Evolutionary conservation across 2,113 vertebrate species (phyloP).

Genomic region (Perognathus longimembris): DNA sequence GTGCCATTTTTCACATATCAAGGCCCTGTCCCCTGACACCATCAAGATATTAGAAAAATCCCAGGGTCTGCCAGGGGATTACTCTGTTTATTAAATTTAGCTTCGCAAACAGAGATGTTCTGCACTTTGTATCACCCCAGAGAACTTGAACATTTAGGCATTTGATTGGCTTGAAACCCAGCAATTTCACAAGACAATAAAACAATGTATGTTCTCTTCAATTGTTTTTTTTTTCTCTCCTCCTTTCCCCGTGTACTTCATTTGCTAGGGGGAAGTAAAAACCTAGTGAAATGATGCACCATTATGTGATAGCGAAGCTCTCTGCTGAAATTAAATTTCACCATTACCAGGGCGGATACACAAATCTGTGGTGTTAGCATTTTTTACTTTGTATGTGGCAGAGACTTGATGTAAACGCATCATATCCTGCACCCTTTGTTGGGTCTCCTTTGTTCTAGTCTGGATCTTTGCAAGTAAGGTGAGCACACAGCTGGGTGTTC

Average conservation of each 20-base stretch:
- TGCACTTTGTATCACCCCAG: slow-evolving; percentile 81
- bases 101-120: slow-evolving; percentile 79
- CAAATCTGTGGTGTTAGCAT: slow-evolving; percentile 61
- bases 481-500: not conserved
- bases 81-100: slow-evolving; percentile 84
- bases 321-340: slow-evolving; percentile 77
- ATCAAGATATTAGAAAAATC: slow-evolving; percentile 83
- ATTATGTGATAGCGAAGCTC: slow-evolving; percentile 69
- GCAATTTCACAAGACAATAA: slow-evolving; percentile 82
- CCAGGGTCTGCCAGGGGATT: slow-evolving; percentile 76
- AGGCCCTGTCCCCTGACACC: slow-evolving; percentile 75
- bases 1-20: slow-evolving; percentile 78
- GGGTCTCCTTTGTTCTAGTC: not conserved
- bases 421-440: not conserved
- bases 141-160: slow-evolving; percentile 81
- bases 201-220: slow-evolving; percentile 78
- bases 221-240: slow-evolving; percentile 5
- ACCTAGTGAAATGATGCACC: slow-evolving; percentile 65
- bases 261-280: slow-evolving; percentile 79
- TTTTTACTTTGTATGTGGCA: slow-evolving; percentile 23
- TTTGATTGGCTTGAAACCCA: slow-evolving; percentile 82
- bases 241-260: slow-evolving; percentile 59
- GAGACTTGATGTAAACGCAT: not conserved
- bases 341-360: slow-evolving; percentile 72
- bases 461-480: slow-evolving; percentile 17